Base-by-base conservation (phyloP, 2,797 vertebrate species). In the Hoplostethus mediterraneus region DNA sequence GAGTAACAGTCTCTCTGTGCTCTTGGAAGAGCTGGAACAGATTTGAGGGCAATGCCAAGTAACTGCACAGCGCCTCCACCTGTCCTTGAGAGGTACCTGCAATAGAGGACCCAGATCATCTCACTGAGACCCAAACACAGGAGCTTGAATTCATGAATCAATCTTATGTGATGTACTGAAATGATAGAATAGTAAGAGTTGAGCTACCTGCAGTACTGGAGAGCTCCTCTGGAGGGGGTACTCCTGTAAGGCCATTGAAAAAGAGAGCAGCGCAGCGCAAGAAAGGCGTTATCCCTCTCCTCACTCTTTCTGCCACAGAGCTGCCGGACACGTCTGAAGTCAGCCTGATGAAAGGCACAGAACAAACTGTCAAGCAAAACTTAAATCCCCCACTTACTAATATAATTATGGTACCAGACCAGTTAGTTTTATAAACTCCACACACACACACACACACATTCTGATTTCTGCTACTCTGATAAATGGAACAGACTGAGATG, bases 21-120 rank as follows among this genome's bases (percentile, higher is more conserved):
- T 97, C 96, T 65, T 96, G 95, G 89, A 98, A 99, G 84, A 99
- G 97, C 86, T 97, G 94, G 87, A 99, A 98, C 64, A 99, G 82
- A 89, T 99, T 98, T 70, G 95, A 93, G 59, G 98, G 98, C 48
- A 99, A 92, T 62, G 95, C 96, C 63, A 99, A 92, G 78, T 98
- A 99, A 91, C 92, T 95, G 90, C 97, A 99, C 71, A 99, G 94
- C 52, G 96, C 95, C 87, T 94, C 94, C 80, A 96, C 93, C 28
- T 97, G 96, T 74, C 87, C 94, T 85, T 96, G 96, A 82, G 93
- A 81, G 74, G 93, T 91, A 92, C 85, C 97, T 99, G 89, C 44
- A 93, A 87, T 70, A 87, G 33, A 87, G 75, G 28, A 75, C 64
- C 67, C 28, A 55, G 65, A 68, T 5, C 9, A 48, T n/a, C 13